Evolutionary conservation across 2,797 vertebrate genomes (phyloP), one percentile per base, ranked within the genome.

Genomic region (Huso huso): DNA sequence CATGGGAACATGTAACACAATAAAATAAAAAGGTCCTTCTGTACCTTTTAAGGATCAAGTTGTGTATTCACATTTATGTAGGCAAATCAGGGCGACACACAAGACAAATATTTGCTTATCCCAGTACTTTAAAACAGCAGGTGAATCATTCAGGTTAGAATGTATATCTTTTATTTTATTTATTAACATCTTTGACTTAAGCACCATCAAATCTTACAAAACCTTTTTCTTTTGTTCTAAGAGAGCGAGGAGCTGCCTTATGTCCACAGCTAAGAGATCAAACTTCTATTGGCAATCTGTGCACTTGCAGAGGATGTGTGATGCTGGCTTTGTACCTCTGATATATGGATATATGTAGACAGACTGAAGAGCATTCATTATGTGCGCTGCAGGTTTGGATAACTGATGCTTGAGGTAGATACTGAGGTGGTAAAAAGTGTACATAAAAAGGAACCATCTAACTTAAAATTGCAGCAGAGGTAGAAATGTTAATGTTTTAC

Each of bases 121-220:
- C 23, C 23, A 37, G 23, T 37, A 37, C 23, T 37, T 37, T 37
- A 37, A 37, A 37, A 37, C 23, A 37, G 23, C 23, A 3, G 23
- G 23, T 37, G 23, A 37, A 37, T 37, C 23, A 37, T 37, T 37
- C 23, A 37, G 2, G 23, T 37, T 37, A 37, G 23, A 37, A 37
- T 37, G 23, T 37, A 37, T 37, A 37, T 37, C 23, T 18, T 18
- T 37, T 37, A 37, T 37, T 37, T 37, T 37, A 37, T 37, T 37
- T 37, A 37, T 37, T 37, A 37, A 48, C 23, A 50, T 66, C 69
- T 78, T 71, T 64, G 67, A 73, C 69, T 68, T 66, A 15, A 72
- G 65, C 52, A 69, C 63, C 65, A 52, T 61, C 52, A 74, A 68
- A 70, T 78, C 66, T 71, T 48, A 12, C 67, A n/a, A 66, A 11